A percentile compares a stretch with the other conserved stretches of the same genome.
phyloP scores from a whole-genome alignment of 2,797 vertebrate genomes.

The Microctenopoma stevenorrisi region DNA sequence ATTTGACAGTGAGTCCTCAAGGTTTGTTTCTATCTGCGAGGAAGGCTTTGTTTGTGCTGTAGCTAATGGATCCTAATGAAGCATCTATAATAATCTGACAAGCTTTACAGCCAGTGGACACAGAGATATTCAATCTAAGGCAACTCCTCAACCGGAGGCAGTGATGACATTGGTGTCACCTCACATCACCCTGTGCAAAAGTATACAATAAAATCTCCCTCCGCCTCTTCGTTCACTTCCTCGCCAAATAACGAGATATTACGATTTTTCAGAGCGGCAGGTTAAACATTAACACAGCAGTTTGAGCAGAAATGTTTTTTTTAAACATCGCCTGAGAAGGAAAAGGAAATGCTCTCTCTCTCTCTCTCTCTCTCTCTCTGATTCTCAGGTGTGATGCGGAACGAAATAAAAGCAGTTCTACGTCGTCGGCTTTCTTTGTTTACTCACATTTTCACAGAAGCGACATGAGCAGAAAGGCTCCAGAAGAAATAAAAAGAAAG shows the following conservation, averaged over 20 bases:
- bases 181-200: conserved; percentile 50
- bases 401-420: background rate
- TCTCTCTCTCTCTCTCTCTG: background rate
- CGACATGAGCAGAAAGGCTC: conserved; percentile 3
- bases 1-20: conserved; percentile 14
- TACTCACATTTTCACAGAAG: conserved; percentile 4
- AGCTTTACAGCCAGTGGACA: conserved; percentile 33
- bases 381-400: conserved; percentile 21
- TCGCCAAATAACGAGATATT: conserved; percentile 29
- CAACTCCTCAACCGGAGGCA: conserved; percentile 23
- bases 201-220: conserved; percentile 47
- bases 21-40: conserved; percentile 1
- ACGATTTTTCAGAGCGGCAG: conserved; percentile 17
- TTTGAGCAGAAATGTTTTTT: conserved; percentile 18
- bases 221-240: conserved; percentile 4
- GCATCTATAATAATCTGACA: conserved; percentile 38
- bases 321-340: conserved; percentile 26
- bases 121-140: conserved; percentile 7
- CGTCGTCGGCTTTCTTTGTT: conserved; percentile 23
- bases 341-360: conserved; percentile 9
- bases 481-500: conserved; percentile 1
- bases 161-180: conserved; percentile 36
- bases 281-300: conserved; percentile 29
- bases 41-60: conserved; percentile 22
- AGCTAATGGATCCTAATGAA: conserved; percentile 47